Conservation (phyloP, 2,797 vertebrate species). For the Lacerta viridis region DNA sequence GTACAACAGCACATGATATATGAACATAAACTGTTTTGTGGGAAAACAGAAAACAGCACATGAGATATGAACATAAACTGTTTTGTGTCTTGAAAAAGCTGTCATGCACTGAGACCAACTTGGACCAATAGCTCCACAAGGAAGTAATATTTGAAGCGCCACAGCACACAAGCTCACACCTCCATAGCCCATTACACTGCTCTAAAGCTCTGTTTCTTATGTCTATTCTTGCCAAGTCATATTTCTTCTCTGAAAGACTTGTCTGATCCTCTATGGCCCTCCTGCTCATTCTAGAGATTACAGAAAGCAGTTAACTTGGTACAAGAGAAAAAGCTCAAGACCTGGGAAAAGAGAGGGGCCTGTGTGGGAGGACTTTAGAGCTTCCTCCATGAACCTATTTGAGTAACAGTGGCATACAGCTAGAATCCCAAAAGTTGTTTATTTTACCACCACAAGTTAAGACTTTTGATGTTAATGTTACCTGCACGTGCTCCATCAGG, state of each 20-base stretch:
- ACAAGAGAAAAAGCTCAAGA: background rate
- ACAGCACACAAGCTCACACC: background rate
- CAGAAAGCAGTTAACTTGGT: background rate
- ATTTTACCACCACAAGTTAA: background rate
- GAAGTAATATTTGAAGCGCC: background rate
- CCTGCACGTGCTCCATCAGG: background rate
- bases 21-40: background rate
- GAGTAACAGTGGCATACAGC: background rate
- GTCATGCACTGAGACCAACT: background rate
- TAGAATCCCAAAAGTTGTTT: background rate
- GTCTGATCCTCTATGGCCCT: background rate
- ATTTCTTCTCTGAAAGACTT: background rate
- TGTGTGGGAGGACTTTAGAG: background rate
- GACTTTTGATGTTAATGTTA: background rate
- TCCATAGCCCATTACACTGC: background rate
- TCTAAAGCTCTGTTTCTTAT: background rate
- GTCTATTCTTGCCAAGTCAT: background rate
- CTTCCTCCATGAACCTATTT: background rate
- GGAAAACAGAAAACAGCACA: no score
- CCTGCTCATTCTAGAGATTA: background rate
- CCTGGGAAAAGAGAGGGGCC: background rate
- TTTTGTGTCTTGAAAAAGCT: background rate
- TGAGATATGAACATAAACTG: background rate
- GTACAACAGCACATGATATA: background rate
- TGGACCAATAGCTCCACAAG: background rate